Evolutionary conservation across 1,140 invertebrate species (phyloP).

Genomic region (Chironomus tepperi): DNA sequence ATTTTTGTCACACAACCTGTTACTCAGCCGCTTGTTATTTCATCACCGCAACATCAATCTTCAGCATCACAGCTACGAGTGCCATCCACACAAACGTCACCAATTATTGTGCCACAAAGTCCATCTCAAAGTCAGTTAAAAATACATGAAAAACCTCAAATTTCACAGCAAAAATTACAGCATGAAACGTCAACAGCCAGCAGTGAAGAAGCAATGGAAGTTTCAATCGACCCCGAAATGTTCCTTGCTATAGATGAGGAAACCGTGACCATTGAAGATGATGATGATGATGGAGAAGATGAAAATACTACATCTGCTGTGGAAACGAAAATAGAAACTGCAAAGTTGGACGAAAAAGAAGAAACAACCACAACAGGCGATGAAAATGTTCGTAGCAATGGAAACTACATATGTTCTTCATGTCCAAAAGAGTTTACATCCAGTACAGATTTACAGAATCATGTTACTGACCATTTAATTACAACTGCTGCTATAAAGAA

Average conservation of each 20-base stretch:
- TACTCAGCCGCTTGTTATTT: not conserved
- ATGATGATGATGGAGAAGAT: not conserved
- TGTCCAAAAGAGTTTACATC: not conserved
- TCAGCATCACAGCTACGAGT: not conserved
- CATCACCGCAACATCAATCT: not conserved
- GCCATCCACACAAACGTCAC: not conserved
- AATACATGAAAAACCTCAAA: not conserved
- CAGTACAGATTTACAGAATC: not conserved
- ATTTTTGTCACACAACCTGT: not conserved
- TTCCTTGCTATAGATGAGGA: conserved; percentile 4
- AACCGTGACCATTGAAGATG: not conserved
- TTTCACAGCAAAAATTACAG: too few relatives aligned
- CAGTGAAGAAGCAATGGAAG: conserved; percentile 13
- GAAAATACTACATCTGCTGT: not conserved
- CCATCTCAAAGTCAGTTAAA: not conserved
- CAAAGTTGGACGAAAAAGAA: not conserved
- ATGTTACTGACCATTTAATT: not conserved
- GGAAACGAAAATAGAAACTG: conserved; percentile 10
- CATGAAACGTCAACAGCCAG: not conserved
- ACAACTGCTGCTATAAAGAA: not conserved
- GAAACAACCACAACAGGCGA: not conserved
- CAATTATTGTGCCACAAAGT: not conserved
- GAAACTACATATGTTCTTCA: not conserved
- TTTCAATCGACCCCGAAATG: not conserved
- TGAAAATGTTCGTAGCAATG: not conserved